Percentiles rank a stretch among this genome's conserved stretches.
phyloP scores from a whole-genome alignment of 2,113 vertebrate genomes.

The Amphiprion ocellaris region DNA sequence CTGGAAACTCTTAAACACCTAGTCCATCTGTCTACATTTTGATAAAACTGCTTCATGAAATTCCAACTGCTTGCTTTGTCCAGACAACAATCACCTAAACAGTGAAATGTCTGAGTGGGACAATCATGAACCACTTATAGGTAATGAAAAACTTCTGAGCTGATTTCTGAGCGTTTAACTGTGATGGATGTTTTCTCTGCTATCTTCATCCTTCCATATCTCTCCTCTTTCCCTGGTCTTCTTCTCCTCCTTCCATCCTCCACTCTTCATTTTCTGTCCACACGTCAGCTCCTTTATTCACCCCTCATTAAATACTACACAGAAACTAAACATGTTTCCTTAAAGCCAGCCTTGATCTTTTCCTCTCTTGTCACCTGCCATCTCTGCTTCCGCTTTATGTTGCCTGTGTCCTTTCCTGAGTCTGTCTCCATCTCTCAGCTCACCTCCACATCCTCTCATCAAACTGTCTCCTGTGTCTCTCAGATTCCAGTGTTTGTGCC shows the following conservation, averaged over 20 bases:
- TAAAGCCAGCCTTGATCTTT: conserved; percentile 16
- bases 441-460: conserved; percentile 46
- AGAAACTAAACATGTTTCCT: not conserved
- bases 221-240: not conserved
- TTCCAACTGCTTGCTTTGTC: not conserved
- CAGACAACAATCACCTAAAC: not conserved
- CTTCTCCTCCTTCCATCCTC: not conserved
- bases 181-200: not conserved
- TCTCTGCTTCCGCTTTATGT: conserved; percentile 18
- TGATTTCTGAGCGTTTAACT: not conserved
- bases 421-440: conserved; percentile 36
- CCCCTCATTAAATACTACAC: conserved; percentile 6
- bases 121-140: not conserved
- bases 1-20: no score
- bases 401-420: conserved; percentile 10
- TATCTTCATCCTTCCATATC: not conserved
- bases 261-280: not conserved
- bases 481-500: conserved; percentile 20
- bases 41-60: not conserved
- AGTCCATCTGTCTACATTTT: not conserved
- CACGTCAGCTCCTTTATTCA: not conserved
- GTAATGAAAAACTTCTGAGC: not conserved
- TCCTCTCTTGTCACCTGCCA: conserved; percentile 14
- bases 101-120: no score
- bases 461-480: conserved; percentile 32